These are phyloP conservation scores for Anomalospiza imberbis DNA, from an alignment of 2,797 vertebrate genomes.

Conservation along the genomic window DNA sequence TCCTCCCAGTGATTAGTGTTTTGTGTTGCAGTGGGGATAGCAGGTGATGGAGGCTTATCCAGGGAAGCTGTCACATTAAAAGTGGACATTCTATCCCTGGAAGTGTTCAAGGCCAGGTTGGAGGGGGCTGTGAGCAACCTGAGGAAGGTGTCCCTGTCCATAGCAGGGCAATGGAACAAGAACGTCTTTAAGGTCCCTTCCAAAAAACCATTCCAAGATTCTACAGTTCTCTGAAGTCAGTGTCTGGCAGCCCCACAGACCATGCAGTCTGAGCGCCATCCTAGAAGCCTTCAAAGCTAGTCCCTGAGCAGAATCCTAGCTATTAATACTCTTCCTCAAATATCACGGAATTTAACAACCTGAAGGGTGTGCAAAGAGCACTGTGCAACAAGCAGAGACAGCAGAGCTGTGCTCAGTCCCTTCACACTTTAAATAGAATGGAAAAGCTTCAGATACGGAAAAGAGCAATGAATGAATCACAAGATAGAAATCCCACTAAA, in stretches of 20 bases:
- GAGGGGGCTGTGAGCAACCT: not conserved
- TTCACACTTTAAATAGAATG: not conserved
- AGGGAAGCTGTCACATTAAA: not conserved
- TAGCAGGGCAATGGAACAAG: not conserved
- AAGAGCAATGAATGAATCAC: not conserved
- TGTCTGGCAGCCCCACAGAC: not conserved
- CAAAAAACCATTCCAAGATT: not conserved
- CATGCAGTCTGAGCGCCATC: not conserved
- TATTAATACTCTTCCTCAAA: not conserved
- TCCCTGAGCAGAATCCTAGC: not conserved
- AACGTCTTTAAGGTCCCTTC: not conserved
- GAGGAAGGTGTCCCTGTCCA: not conserved
- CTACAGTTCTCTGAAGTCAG: not conserved
- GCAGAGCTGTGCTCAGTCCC: not conserved
- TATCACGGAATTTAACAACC: not conserved
- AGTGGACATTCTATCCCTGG: not conserved
- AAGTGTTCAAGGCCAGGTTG: not conserved
- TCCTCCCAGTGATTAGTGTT: not conserved
- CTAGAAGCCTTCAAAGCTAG: not conserved
- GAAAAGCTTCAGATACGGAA: not conserved
- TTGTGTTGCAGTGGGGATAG: not conserved
- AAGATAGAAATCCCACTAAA: not conserved
- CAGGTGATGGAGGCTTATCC: not conserved
- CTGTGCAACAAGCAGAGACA: not conserved
- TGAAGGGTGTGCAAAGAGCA: not conserved